phyloP scores from a whole-genome alignment of 2,888 invertebrate genomes.

The Leucophora obtusa region DNA sequence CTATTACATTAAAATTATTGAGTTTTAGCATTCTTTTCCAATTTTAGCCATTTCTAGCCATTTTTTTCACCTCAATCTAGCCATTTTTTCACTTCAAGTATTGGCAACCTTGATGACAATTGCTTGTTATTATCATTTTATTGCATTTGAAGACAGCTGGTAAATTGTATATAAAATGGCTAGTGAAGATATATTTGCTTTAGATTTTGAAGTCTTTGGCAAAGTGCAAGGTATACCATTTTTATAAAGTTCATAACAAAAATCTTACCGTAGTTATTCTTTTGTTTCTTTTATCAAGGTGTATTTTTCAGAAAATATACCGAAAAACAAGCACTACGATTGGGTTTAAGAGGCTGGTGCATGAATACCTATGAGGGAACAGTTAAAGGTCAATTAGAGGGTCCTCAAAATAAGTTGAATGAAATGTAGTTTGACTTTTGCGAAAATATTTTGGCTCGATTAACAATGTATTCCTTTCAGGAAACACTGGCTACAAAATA shows the following conservation, averaged over 20 bases:
- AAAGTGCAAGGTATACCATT: constrained; percentile 72
- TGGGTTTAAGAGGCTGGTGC: constrained; percentile 84
- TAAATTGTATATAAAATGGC: no score
- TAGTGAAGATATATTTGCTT: constrained; percentile 63
- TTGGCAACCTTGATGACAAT: no score
- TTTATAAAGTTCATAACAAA: neutral
- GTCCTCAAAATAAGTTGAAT: constrained; percentile 79
- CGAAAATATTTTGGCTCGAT: neutral
- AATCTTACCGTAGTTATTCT: neutral
- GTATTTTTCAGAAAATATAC: constrained; percentile 80
- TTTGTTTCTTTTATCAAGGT: constrained; percentile 66
- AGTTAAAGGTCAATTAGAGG: constrained; percentile 83
- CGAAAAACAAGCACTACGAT: constrained; percentile 80
- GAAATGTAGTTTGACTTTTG: constrained; percentile 79
- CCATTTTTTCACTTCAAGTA: no score
- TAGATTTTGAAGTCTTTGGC: constrained; percentile 74
- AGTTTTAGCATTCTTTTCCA: no score
- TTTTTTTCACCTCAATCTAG: no score
- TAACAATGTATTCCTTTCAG: constrained; percentile 27
- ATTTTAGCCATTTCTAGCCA: no score
- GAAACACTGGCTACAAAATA: constrained; percentile 64
- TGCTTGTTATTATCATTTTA: constrained; percentile 11
- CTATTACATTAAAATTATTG: no score
- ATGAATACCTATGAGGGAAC: constrained; percentile 83
- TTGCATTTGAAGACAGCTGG: no score